Percentiles rank a stretch among this genome's conserved stretches.
phyloP scores from a whole-genome alignment of 2,888 invertebrate genomes.

The Drosophila melanosoma region DNA sequence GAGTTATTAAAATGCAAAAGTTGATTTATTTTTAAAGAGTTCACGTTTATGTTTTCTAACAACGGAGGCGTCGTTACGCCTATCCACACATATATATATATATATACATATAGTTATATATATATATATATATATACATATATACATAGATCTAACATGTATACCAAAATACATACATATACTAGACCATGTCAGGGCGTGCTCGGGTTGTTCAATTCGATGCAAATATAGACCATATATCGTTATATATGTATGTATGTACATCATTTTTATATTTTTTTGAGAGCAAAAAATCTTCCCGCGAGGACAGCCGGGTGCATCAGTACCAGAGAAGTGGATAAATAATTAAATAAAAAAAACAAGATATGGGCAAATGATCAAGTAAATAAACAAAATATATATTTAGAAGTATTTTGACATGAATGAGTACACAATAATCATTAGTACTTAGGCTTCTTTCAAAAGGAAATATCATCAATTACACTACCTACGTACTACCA shows the following conservation, averaged over 20 bases:
- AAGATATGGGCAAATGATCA: conserved; percentile 15
- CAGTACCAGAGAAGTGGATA: conserved; percentile 50
- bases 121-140: background rate
- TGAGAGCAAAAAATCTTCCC: conserved; percentile 20
- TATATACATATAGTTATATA: background rate
- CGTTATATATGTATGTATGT: conserved; percentile 14
- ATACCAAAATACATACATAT: conserved; percentile 22
- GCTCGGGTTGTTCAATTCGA: conserved; percentile 27
- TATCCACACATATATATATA: background rate
- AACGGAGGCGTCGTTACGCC: conserved; percentile 24
- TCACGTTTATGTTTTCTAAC: conserved; percentile 52
- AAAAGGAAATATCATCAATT: conserved; percentile 40
- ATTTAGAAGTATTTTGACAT: conserved; percentile 46
- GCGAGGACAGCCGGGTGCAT: conserved; percentile 41
- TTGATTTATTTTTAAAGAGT: conserved; percentile 52
- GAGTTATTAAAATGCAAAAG: conserved; percentile 53
- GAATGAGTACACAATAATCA: conserved; percentile 38
- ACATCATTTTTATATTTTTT: conserved; percentile 13
- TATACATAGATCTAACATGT: conserved; percentile 13
- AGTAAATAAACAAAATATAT: conserved; percentile 26
- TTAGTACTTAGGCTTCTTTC: conserved; percentile 51
- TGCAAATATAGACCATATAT: conserved; percentile 18
- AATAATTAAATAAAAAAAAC: conserved; percentile 11
- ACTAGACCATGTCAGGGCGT: conserved; percentile 20
- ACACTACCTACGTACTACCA: conserved; percentile 46